Evolutionary conservation across 2,888 invertebrate genomes (phyloP).

Genomic region (Spicauda simplicius): DNA sequence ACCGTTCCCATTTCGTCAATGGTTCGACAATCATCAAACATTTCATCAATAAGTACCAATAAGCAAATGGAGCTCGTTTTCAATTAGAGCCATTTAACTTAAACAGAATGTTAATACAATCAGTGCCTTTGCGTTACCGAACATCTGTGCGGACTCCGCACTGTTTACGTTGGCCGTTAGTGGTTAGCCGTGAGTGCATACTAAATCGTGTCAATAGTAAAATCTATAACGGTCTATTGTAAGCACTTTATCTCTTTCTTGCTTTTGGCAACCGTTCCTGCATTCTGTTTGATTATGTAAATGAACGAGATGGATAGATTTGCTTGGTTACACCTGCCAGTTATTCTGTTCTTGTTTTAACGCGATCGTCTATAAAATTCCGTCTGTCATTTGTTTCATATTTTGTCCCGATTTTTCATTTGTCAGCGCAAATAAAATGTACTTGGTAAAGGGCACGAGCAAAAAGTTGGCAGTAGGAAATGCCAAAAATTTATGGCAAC

Average conservation of each 20-base stretch:
- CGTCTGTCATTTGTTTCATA: slow-evolving; percentile 3
- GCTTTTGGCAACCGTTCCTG: slow-evolving; percentile 29
- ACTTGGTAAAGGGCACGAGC: background rate
- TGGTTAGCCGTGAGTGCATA: slow-evolving; percentile 37
- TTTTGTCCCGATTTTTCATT: background rate
- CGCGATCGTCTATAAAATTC: background rate
- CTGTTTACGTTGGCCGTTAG: slow-evolving; percentile 43
- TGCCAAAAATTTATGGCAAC: slow-evolving; percentile 7
- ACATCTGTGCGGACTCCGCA: slow-evolving; percentile 31
- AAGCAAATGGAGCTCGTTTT: slow-evolving; percentile 16
- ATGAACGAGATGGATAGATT: slow-evolving; percentile 16
- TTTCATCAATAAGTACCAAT: slow-evolving; percentile 6
- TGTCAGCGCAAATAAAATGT: slow-evolving; percentile 1
- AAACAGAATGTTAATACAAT: slow-evolving; percentile 31
- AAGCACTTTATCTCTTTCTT: slow-evolving; percentile 22
- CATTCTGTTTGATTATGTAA: slow-evolving; percentile 19
- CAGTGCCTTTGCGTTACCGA: slow-evolving; percentile 39
- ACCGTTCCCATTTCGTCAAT: background rate
- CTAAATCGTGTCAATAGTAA: slow-evolving; percentile 38
- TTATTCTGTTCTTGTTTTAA: background rate
- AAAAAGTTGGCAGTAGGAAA: slow-evolving; percentile 20
- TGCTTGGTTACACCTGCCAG: background rate
- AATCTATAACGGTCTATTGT: slow-evolving; percentile 32
- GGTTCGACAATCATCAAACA: background rate
- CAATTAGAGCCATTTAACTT: slow-evolving; percentile 26